Evolutionary conservation across 2,797 vertebrate species (phyloP), one percentile per base, ranked within the genome.

Genomic region (Chrysocyon brachyurus): DNA sequence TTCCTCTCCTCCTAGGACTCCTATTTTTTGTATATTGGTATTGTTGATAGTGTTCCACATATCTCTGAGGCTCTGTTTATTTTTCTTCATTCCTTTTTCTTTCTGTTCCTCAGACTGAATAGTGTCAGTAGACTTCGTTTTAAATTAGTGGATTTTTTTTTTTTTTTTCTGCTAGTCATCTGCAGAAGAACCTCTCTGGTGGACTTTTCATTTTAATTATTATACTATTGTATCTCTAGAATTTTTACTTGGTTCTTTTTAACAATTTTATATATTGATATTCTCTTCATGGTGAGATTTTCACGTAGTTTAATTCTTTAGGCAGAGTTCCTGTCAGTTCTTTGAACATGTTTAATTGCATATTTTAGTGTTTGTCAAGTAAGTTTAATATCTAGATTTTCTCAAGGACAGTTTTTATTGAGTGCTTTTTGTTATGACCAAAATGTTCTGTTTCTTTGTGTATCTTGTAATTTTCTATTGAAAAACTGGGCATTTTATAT

Each of bases 401-500:
- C n/a, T 70, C 31, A 36, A 16, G 36, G 9, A 33, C 33, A 63
- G 24, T 36, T 68, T 81, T 78, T 40, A 0, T 54, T 64, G 11
- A 15, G 12, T 81, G 40, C 40, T 66, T 52, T 26, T n/a, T 79
- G 19, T 83, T 86, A 63, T 12, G 36, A 4, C 22, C 84, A 61
- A 5, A 40, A 33, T 66, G 86, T 68, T 78, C 75, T 7, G 31
- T 64, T 59, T 90, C 57, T 52, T 87, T 56, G 5, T 56, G 4
- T 40, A 12, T 52, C 52, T 88, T 57, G 6, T 12, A 9, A 86
- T 73, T 75, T 86, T 89, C 57, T 22, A 2, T 61, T 94, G 61
- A 72, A 57, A 95, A 95, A 87, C 10, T 46, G 72, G 68, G 15
- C 57, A 26, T 94, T 96, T 92, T 54, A 89, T 72, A 56, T 91